Conservation (phyloP, 2,113 vertebrate genomes). For the Anarrhichthys ocellatus region DNA sequence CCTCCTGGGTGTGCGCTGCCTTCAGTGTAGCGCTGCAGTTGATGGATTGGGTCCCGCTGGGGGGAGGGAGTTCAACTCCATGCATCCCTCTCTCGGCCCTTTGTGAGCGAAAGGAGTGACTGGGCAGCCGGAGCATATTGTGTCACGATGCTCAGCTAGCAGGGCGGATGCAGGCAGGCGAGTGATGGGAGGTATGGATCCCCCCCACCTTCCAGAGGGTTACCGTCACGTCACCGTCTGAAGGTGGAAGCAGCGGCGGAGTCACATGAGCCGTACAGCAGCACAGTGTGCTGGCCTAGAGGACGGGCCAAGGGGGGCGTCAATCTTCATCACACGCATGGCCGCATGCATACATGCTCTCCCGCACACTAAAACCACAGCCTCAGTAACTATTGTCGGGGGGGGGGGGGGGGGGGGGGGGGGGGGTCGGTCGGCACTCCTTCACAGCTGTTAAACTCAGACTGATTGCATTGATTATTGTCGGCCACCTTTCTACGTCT, state of each 20-base stretch:
- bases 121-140: slow-evolving; percentile 44
- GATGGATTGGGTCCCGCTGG: slow-evolving; percentile 63
- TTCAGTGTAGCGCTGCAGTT: slow-evolving; percentile 34
- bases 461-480: slow-evolving; percentile 28
- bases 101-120: slow-evolving; percentile 42
- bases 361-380: slow-evolving; percentile 1
- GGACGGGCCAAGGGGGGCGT: slow-evolving; percentile 18
- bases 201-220: background rate
- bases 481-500: background rate
- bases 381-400: slow-evolving; percentile 28
- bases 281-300: background rate
- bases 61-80: slow-evolving; percentile 52
- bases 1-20: slow-evolving; percentile 24
- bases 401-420: no score
- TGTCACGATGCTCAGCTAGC: slow-evolving; percentile 41
- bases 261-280: slow-evolving; percentile 17
- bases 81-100: slow-evolving; percentile 39
- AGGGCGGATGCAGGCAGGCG: background rate
- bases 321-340: slow-evolving; percentile 52
- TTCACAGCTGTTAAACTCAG: slow-evolving; percentile 47
- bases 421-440: slow-evolving; percentile 16
- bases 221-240: slow-evolving; percentile 2
- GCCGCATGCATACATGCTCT: slow-evolving; percentile 26
- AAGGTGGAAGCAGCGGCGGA: slow-evolving; percentile 35
- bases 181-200: slow-evolving; percentile 15